Percentiles rank a stretch among this genome's conserved stretches.
These are phyloP conservation scores for Entelurus aequoreus DNA, from an alignment of 2,113 vertebrate genomes.

Conservation along the genomic window DNA sequence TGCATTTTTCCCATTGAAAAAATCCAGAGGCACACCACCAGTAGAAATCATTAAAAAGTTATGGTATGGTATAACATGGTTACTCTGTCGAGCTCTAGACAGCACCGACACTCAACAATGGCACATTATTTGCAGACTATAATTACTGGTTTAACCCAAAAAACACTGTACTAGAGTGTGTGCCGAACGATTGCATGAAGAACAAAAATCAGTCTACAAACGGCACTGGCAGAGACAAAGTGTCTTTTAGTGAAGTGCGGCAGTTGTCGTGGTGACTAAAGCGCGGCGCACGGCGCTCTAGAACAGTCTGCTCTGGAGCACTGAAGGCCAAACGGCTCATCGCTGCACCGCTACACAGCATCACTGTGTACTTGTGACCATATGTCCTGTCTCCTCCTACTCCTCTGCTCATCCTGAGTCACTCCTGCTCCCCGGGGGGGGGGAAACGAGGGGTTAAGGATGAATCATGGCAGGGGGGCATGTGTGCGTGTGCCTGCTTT, in stretches of 20 bases:
- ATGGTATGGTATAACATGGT: no score
- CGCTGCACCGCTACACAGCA: conserved; percentile 21
- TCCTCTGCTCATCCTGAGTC: conserved; percentile 61
- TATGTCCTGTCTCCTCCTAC: conserved; percentile 38
- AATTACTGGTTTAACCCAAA: no score
- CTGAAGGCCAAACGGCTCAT: conserved; percentile 66
- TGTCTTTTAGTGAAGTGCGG: conserved; percentile 24
- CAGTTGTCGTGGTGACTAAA: conserved; percentile 66
- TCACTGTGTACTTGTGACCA: conserved; percentile 6
- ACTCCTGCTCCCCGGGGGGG: conserved; percentile 49
- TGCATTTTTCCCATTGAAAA: no score
- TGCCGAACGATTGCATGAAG: not conserved
- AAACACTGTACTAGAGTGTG: no score
- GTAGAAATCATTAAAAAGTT: no score
- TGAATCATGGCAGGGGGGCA: conserved; percentile 55
- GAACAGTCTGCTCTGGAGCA: conserved; percentile 35
- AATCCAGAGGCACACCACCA: no score
- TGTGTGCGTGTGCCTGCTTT: conserved; percentile 15
- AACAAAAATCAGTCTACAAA: not conserved
- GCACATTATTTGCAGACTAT: no score
- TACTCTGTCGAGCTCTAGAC: no score
- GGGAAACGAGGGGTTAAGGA: conserved; percentile 45
- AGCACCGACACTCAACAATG: no score
- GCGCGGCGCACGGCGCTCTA: conserved; percentile 24
- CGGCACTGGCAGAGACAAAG: conserved; percentile 21